Conservation (phyloP, 2,888 invertebrate species). For the Resseliella maxima region DNA sequence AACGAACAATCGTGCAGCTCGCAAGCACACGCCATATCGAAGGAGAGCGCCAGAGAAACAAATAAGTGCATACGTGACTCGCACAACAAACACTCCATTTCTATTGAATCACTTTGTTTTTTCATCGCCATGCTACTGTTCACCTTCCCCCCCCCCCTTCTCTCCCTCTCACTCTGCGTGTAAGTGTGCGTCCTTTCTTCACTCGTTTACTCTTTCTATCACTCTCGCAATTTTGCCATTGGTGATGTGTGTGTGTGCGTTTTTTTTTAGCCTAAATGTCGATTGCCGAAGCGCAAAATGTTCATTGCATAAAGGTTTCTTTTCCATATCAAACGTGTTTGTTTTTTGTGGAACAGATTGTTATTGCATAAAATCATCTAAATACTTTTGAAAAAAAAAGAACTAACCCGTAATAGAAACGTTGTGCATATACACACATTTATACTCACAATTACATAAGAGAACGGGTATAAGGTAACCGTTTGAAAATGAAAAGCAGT, state of each 20-base stretch:
- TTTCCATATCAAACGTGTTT: neutral
- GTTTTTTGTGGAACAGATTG: neutral
- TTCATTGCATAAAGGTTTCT: conserved; percentile 6
- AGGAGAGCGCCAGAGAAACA: conserved; percentile 17
- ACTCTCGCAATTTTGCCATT: neutral
- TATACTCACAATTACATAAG: neutral
- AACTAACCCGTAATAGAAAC: conserved; percentile 8
- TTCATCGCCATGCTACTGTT: neutral
- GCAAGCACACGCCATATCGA: neutral
- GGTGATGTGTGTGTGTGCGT: neutral
- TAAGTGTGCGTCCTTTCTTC: neutral
- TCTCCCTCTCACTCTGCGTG: neutral
- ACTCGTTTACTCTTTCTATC: too few relatives aligned
- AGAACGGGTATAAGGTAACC: conserved; percentile 16
- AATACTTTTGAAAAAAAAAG: neutral
- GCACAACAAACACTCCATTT: conserved; percentile 51
- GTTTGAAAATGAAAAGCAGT: conserved; percentile 36
- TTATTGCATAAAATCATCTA: conserved; percentile 48
- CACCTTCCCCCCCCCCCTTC: too few relatives aligned
- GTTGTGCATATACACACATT: neutral
- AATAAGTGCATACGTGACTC: conserved; percentile 50
- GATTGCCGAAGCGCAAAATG: neutral
- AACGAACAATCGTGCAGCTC: too few relatives aligned
- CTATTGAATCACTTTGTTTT: conserved; percentile 43
- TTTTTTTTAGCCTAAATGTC: neutral